Conservation (phyloP, 2,113 vertebrate species). For the Amphiprion ocellaris region DNA sequence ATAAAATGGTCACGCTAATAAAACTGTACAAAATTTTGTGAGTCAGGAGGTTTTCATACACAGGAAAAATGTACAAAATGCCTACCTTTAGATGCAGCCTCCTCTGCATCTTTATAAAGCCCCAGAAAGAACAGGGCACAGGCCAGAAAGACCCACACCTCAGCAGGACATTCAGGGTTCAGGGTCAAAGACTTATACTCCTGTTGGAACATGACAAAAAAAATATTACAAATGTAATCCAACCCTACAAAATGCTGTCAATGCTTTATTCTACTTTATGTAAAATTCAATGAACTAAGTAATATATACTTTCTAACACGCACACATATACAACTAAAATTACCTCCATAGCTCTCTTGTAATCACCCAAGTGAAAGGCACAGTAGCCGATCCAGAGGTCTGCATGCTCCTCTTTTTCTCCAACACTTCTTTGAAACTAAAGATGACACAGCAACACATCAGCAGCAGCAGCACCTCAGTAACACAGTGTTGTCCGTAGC, state of each 20-base stretch:
- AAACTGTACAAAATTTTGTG: no score
- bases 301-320: background rate
- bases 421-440: conserved; percentile 93
- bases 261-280: background rate
- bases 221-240: conserved; percentile 11
- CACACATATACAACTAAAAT: conserved; percentile 11
- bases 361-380: conserved; percentile 95
- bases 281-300: background rate
- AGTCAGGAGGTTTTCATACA: no score
- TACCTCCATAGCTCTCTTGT: conserved; percentile 95
- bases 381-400: conserved; percentile 95
- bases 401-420: conserved; percentile 88
- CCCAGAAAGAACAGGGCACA: conserved; percentile 95
- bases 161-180: conserved; percentile 85
- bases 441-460: conserved; percentile 38
- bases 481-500: conserved; percentile 5
- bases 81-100: conserved; percentile 93
- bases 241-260: background rate
- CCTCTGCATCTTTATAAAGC: conserved; percentile 95
- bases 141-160: conserved; percentile 95
- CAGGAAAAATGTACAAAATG: background rate
- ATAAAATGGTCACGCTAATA: no score
- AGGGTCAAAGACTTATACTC: conserved; percentile 89
- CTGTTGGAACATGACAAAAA: conserved; percentile 78
- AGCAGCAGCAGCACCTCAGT: conserved; percentile 14